Evolutionary conservation across 2,113 vertebrate genomes (phyloP).

Genomic region (Eudorcas thomsonii): DNA sequence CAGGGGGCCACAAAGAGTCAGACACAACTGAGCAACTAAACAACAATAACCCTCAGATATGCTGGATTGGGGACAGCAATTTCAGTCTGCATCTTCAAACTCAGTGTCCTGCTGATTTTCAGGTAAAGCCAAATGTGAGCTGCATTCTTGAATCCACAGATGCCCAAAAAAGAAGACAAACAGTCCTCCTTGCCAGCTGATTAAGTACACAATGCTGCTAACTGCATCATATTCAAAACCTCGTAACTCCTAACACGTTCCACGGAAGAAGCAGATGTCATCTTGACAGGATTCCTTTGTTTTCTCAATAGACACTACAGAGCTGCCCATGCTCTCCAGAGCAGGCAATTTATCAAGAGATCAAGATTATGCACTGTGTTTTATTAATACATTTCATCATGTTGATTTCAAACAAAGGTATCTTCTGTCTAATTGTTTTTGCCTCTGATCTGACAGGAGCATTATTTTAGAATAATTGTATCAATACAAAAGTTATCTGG

Average conservation of each 20-base stretch:
- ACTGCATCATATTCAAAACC: constrained; percentile 58
- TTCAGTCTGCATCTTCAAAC: neutral
- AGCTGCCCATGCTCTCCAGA: constrained; percentile 55
- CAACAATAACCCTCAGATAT: neutral
- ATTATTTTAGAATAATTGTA: constrained; percentile 60
- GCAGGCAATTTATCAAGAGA: constrained; percentile 67
- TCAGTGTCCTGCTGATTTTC: neutral
- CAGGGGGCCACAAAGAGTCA: neutral
- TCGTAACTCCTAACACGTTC: constrained; percentile 47
- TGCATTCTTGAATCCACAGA: constrained; percentile 25
- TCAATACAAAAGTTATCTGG: constrained; percentile 53
- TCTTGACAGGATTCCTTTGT: constrained; percentile 72
- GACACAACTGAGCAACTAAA: neutral
- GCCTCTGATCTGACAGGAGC: constrained; percentile 30
- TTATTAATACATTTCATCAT: constrained; percentile 65
- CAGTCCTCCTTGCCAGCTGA: constrained; percentile 25
- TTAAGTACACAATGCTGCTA: constrained; percentile 43
- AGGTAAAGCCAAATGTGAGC: neutral
- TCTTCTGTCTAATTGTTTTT: constrained; percentile 67
- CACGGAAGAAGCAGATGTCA: constrained; percentile 64
- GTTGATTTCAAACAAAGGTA: constrained; percentile 66
- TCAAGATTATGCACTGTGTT: constrained; percentile 66
- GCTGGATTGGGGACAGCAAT: neutral
- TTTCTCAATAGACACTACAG: constrained; percentile 66
- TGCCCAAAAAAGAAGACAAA: neutral